A percentile compares a stretch with the other conserved stretches of the same genome.
phyloP scores from a whole-genome alignment of 1,140 invertebrate genomes.

The Theocolax elegans region DNA sequence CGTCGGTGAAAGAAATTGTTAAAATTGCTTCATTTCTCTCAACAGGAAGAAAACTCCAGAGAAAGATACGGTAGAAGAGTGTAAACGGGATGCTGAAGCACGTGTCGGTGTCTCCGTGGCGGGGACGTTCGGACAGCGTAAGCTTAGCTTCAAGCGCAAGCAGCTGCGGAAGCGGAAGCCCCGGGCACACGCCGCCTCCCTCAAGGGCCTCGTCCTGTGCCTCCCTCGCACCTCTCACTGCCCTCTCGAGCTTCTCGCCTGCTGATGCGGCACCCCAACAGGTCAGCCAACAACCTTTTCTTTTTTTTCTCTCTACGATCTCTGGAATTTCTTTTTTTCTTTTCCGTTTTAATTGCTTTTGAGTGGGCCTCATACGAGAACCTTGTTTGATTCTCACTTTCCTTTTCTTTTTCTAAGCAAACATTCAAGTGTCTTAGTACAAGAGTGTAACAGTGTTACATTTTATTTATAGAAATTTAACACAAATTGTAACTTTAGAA shows the following conservation, averaged over 20 bases:
- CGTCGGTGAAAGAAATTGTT: too few species aligned
- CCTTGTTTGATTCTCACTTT: too few species aligned
- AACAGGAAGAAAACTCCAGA: too few species aligned
- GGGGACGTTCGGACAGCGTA: slow-evolving; percentile 82
- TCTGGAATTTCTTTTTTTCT: background rate
- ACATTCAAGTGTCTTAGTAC: background rate
- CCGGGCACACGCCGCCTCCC: slow-evolving; percentile 64
- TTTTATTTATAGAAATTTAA: too few species aligned
- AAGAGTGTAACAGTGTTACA: background rate
- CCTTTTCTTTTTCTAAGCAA: too few species aligned
- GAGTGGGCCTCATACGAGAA: too few species aligned
- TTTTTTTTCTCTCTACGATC: background rate
- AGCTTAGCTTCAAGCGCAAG: slow-evolving; percentile 78
- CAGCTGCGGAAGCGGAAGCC: slow-evolving; percentile 66
- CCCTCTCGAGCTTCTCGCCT: slow-evolving; percentile 62
- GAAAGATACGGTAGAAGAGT: too few species aligned
- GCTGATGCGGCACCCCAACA: slow-evolving; percentile 59
- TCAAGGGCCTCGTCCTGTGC: slow-evolving; percentile 65
- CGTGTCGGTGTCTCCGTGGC: slow-evolving; percentile 86
- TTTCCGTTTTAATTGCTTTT: too few species aligned
- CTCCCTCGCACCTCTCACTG: slow-evolving; percentile 61
- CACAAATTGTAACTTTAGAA: too few species aligned
- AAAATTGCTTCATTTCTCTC: too few species aligned
- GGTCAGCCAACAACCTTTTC: slow-evolving; percentile 47
- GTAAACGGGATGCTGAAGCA: slow-evolving; percentile 81